phyloP scores from a whole-genome alignment of 1,140 invertebrate genomes.

The Campoletis sonorensis region DNA sequence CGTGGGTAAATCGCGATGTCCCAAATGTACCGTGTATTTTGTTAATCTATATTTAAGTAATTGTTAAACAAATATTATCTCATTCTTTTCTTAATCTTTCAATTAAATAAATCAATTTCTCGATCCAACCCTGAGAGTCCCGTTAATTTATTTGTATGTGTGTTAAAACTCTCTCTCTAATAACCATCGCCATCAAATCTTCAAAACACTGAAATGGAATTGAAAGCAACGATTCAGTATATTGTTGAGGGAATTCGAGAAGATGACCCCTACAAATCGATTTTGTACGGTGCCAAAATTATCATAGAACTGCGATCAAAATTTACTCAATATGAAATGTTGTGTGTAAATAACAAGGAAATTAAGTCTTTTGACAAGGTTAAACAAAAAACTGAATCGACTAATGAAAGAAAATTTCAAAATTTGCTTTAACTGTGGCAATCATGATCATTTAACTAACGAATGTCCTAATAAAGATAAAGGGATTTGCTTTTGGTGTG shows the following conservation, averaged over 20 bases:
- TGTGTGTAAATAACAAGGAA: background rate
- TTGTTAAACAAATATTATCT: too few relatives aligned
- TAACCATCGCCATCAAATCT: too few relatives aligned
- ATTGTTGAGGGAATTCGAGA: slow-evolving; percentile 63
- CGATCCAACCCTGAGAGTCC: too few relatives aligned
- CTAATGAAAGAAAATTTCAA: background rate
- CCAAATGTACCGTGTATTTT: too few relatives aligned
- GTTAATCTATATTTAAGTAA: too few relatives aligned
- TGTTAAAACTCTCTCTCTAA: too few relatives aligned
- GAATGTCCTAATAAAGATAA: background rate
- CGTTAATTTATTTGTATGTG: too few relatives aligned
- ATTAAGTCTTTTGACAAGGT: background rate
- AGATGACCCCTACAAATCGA: slow-evolving; percentile 55
- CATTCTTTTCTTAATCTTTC: too few relatives aligned
- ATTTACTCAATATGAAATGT: background rate
- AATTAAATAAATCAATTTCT: too few relatives aligned
- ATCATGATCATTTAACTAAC: background rate
- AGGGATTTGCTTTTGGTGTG: background rate
- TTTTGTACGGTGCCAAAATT: slow-evolving; percentile 59
- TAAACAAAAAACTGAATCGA: background rate
- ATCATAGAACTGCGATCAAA: slow-evolving; percentile 49
- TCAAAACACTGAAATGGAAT: slow-evolving; percentile 56
- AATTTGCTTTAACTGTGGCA: background rate
- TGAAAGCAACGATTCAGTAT: slow-evolving; percentile 58
- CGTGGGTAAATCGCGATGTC: too few relatives aligned